phyloP scores from a whole-genome alignment of 2,888 invertebrate genomes.

The Cantharis nigra region DNA sequence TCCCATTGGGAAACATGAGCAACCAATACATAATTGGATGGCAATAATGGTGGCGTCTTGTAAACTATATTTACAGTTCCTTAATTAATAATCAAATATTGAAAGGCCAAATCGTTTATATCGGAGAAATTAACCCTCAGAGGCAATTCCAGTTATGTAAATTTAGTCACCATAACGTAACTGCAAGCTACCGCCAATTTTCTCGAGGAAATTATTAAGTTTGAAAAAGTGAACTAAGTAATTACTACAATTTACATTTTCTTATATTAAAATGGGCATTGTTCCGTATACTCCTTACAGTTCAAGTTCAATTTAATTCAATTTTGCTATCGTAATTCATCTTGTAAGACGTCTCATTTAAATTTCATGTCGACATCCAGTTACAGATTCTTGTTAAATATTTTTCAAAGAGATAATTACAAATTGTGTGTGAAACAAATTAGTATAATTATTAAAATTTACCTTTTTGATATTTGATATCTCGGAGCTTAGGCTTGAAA shows the following conservation, averaged over 20 bases:
- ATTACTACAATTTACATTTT: neutral
- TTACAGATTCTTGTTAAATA: neutral
- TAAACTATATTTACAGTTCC: constrained; percentile 12
- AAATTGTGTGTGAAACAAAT: neutral
- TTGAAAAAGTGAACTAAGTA: neutral
- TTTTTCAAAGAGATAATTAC: neutral
- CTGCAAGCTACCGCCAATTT: neutral
- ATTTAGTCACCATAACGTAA: neutral
- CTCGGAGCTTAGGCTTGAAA: neutral
- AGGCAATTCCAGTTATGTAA: neutral
- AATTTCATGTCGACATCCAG: neutral
- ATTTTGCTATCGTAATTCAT: neutral
- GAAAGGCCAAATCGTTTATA: constrained; percentile 19
- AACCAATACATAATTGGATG: neutral
- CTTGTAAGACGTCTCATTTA: neutral
- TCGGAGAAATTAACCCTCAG: neutral
- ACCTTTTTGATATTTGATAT: neutral
- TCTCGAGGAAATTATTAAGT: neutral
- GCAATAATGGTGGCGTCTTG: neutral
- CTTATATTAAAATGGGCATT: neutral
- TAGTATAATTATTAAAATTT: neutral
- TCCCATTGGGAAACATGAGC: neutral
- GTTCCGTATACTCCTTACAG: neutral
- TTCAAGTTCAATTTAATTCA: neutral
- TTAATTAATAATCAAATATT: constrained; percentile 10